Evolutionary conservation across 2,113 vertebrate genomes (phyloP).

Genomic region (Daphoenositta chrysoptera): DNA sequence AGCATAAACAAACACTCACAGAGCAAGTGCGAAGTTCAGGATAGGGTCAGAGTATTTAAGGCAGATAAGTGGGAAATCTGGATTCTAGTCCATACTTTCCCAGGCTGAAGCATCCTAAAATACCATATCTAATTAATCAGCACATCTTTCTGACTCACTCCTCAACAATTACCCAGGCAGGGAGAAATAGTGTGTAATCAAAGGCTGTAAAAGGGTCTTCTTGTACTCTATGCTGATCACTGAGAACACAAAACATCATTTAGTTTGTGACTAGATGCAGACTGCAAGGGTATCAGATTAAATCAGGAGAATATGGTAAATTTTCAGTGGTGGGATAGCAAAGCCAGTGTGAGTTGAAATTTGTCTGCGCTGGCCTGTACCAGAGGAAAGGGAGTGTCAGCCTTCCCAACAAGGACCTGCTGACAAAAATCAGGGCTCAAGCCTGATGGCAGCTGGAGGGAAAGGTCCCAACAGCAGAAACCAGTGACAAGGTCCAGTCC

Average conservation of each 20-base stretch:
- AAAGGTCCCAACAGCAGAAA: not conserved
- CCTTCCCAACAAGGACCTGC: not conserved
- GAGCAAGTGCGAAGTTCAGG: conserved; percentile 18
- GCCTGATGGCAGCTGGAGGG: no score
- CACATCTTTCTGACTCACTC: conserved; percentile 61
- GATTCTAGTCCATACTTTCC: conserved; percentile 61
- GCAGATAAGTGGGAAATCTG: conserved; percentile 62
- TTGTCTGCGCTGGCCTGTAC: rapidly evolving
- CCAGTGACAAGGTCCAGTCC: no score
- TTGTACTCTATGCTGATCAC: conserved; percentile 8
- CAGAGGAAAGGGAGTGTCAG: not conserved
- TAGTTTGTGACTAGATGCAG: conserved; percentile 19
- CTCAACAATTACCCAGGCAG: conserved; percentile 64
- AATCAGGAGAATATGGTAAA: not conserved
- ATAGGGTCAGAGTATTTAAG: conserved; percentile 43
- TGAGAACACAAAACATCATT: conserved; percentile 32
- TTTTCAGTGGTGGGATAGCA: not conserved
- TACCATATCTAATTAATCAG: conserved; percentile 72
- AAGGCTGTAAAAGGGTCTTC: conserved; percentile 48
- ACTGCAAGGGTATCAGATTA: not conserved
- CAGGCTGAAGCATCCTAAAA: conserved; percentile 56
- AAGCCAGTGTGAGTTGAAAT: not conserved
- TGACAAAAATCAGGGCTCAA: not conserved
- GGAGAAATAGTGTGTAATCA: conserved; percentile 63
- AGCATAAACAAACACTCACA: conserved; percentile 63